Base-by-base conservation (phyloP, 2,113 vertebrate genomes). In the Chamaetylas fuelleborni region DNA sequence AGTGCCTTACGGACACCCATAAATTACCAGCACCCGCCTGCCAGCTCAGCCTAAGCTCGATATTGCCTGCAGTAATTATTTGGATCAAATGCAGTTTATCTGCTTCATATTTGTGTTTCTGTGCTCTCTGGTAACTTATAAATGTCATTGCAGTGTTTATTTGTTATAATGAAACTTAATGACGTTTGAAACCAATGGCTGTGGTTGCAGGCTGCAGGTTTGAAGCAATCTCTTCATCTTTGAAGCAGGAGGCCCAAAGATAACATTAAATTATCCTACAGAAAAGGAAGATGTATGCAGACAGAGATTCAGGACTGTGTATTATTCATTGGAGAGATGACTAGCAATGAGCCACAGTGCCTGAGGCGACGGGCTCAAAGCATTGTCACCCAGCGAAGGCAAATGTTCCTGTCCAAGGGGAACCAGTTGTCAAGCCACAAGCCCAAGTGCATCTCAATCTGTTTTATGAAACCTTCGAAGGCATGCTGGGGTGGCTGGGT, bases 61-160 rank as follows among this genome's bases (percentile, higher is more conserved):
- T 97, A 98, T 97, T 98, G 98, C 98, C 98, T 98, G 97, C 97
- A 97, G 98, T 98, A 98, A 98, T 98, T 98, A 98, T 98, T 98
- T 97, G 97, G 97, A 98, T 98, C 98, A 97, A 98, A 98, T 91
- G 95, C 96, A 97, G 97, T 98, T 98, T 98, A 98, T 98, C 97
- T 98, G 97, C 96, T 96, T 98, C 97, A 97, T 97, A 98, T 98
- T 97, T 98, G 98, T 97, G 97, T 97, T 98, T 97, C 96, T 96
- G 95, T 80, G 97, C 98, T 98, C 97, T 91, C 97, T 67, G 96
- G 97, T 98, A 98, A 98, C 98, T 98, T 98, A 98, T 98, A 98
- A 98, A 98, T 98, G 98, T 98, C 98, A 98, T 64, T 88, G 97
- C 84, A 72, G 95, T 98, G 97, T 98, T 98, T 98, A 98, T 98